phyloP scores from a whole-genome alignment of 2,113 vertebrate species.

The Lepidothrix coronata region DNA sequence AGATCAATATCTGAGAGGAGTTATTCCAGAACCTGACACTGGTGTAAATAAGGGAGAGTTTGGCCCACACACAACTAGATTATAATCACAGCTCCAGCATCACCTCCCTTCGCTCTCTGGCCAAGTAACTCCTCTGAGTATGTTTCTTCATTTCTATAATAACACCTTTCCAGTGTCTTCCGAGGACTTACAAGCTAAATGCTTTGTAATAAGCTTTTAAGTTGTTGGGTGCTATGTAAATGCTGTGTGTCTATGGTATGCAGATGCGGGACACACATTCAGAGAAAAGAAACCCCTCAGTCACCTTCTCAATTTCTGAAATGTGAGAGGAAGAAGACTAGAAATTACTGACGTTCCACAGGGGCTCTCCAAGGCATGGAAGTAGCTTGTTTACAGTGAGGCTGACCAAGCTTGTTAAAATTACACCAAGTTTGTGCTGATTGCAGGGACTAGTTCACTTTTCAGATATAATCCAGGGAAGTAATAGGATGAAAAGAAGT shows the following conservation, averaged over 20 bases:
- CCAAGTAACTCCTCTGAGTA: not conserved
- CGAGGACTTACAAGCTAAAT: not conserved
- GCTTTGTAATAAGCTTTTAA: constrained; percentile 14
- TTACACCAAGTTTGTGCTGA: not conserved
- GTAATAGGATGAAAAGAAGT: not conserved
- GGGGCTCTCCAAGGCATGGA: not conserved
- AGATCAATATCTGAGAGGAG: constrained; percentile 9
- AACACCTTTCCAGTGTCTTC: not conserved
- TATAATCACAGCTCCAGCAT: not conserved
- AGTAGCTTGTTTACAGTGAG: not conserved
- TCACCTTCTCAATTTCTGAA: not conserved
- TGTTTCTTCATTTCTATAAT: constrained; percentile 34
- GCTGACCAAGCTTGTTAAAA: not conserved
- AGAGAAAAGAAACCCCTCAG: not conserved
- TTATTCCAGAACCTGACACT: not conserved
- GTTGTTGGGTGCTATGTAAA: not conserved
- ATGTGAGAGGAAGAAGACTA: not conserved
- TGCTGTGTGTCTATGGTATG: not conserved
- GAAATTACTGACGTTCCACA: not conserved
- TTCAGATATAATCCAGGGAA: not conserved
- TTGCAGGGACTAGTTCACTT: not conserved
- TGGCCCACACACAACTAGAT: constrained; percentile 2
- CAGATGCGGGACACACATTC: not conserved
- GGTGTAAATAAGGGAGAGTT: constrained; percentile 13
- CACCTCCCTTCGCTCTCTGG: not conserved